Conservation (phyloP, 2,888 invertebrate genomes). For the Leptopterna dolabrata region DNA sequence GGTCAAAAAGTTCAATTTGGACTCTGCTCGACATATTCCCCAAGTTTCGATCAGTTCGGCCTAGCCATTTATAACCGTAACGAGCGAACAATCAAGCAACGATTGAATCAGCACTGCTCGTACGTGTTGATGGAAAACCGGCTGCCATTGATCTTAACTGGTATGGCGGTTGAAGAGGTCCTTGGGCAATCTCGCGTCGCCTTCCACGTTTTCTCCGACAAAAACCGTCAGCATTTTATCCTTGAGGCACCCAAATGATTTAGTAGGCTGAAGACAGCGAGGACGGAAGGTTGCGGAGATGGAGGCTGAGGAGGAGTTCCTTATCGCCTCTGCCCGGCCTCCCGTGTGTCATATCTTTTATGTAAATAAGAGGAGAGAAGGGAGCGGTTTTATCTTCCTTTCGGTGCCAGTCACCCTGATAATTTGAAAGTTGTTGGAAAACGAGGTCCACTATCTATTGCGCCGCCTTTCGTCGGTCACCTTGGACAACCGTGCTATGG, state of each 20-base stretch:
- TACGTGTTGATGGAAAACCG: too few relatives aligned
- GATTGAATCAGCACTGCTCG: too few relatives aligned
- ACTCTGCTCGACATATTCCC: too few relatives aligned
- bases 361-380: background rate
- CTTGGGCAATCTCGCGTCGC: too few relatives aligned
- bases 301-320: background rate
- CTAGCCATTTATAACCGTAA: too few relatives aligned
- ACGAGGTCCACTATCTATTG: background rate
- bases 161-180: too few relatives aligned
- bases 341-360: slow-evolving; percentile 6
- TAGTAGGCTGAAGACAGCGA: background rate
- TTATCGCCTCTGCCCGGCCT: background rate
- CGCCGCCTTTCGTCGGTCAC: background rate
- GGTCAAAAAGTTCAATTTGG: too few relatives aligned
- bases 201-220: background rate
- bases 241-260: background rate
- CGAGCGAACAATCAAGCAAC: too few relatives aligned
- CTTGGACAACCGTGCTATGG: background rate
- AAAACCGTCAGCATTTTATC: background rate
- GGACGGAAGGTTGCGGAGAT: background rate
- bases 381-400: background rate
- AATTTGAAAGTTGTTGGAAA: background rate
- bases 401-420: slow-evolving; percentile 3
- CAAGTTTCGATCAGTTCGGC: too few relatives aligned
- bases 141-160: too few relatives aligned